phyloP scores from a whole-genome alignment of 2,797 vertebrate species.

The Octomys mimax region DNA sequence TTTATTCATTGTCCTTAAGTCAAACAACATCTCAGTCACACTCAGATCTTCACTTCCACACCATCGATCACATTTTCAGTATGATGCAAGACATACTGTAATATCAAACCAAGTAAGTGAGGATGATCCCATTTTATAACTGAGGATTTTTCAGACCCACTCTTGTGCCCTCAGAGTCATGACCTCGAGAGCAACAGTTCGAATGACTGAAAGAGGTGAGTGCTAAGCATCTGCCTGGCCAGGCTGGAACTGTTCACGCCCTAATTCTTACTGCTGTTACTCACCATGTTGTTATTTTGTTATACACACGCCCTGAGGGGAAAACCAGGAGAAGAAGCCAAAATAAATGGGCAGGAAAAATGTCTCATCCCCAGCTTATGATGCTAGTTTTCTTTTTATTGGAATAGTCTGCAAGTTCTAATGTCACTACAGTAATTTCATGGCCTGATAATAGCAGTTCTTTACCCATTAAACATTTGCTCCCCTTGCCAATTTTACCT shows the following conservation, averaged over 20 bases:
- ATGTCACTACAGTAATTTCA: conserved; percentile 74
- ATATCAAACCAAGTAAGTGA: not conserved
- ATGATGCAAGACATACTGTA: not conserved
- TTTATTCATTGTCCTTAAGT: not conserved
- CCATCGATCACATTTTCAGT: not conserved
- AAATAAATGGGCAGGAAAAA: conserved; percentile 76
- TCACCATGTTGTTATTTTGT: conserved; percentile 67
- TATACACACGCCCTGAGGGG: conserved; percentile 44
- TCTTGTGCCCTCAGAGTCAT: not conserved
- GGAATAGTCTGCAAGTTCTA: conserved; percentile 76
- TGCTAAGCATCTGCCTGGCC: not conserved
- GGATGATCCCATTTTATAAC: not conserved
- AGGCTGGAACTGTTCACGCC: conserved; percentile 11
- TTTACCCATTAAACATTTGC: conserved; percentile 71
- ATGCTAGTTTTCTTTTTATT: conserved; percentile 79
- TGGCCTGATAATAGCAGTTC: conserved; percentile 71
- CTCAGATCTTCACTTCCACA: not conserved
- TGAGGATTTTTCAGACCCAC: not conserved
- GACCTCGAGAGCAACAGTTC: not conserved
- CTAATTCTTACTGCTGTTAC: conserved; percentile 8
- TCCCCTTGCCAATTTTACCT: conserved; percentile 74
- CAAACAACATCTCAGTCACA: not conserved
- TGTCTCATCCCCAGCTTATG: conserved; percentile 55
- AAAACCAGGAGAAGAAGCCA: conserved; percentile 75
- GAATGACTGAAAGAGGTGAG: not conserved